These are phyloP conservation scores for Thera britannica DNA, from an alignment of 2,888 invertebrate species.

Conservation along the genomic window DNA sequence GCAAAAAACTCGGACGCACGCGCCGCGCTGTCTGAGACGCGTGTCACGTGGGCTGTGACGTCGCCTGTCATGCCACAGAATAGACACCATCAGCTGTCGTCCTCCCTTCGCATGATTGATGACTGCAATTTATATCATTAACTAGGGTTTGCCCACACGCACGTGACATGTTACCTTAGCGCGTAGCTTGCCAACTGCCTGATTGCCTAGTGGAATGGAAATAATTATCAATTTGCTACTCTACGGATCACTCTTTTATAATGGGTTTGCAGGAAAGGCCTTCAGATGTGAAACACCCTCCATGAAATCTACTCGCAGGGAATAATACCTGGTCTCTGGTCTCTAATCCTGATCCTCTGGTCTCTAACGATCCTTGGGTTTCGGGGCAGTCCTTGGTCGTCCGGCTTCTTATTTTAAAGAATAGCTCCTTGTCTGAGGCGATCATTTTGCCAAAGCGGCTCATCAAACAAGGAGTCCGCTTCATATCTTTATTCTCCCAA, in stretches of 20 bases:
- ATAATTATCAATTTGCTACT: background rate
- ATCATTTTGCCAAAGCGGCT: too few species aligned
- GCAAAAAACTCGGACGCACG: conserved; percentile 13
- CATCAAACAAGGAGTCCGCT: too few species aligned
- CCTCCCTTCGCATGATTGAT: conserved; percentile 27
- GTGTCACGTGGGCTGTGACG: conserved; percentile 25
- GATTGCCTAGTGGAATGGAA: background rate
- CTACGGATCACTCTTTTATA: too few species aligned
- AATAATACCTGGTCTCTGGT: too few species aligned
- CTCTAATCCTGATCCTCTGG: too few species aligned
- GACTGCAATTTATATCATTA: conserved; percentile 15
- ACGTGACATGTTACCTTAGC: background rate
- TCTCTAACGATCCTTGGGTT: too few species aligned
- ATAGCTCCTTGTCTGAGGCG: too few species aligned
- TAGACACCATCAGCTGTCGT: background rate
- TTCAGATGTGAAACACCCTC: background rate
- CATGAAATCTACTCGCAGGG: too few species aligned
- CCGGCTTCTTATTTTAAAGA: background rate
- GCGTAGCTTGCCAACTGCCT: background rate
- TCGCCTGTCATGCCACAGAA: conserved; percentile 15
- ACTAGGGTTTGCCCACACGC: background rate
- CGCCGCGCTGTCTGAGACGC: conserved; percentile 30
- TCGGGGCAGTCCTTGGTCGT: background rate
- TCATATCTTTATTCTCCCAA: too few species aligned
- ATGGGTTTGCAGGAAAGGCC: background rate